Percentiles rank a stretch among this genome's conserved stretches.
These are phyloP conservation scores for Drosophila arizonae DNA, from an alignment of 1,140 invertebrate genomes.

Conservation along the genomic window DNA sequence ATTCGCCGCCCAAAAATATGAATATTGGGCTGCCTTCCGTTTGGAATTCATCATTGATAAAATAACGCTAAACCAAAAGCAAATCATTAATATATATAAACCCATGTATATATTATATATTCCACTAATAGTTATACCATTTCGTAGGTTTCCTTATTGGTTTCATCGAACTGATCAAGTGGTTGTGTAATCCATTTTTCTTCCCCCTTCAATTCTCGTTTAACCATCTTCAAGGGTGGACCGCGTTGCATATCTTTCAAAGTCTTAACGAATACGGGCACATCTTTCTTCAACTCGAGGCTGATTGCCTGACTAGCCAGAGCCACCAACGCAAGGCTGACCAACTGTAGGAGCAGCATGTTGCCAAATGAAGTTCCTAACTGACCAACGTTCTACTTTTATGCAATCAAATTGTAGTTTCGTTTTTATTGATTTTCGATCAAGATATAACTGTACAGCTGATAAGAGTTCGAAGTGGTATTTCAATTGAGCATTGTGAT, in stretches of 20 bases:
- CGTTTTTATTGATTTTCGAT: conserved; percentile 43
- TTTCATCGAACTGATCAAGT: conserved; percentile 89
- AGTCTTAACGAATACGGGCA: conserved; percentile 59
- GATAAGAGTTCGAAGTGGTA: conserved; percentile 47
- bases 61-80: conserved; percentile 59
- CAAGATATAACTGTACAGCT: conserved; percentile 48
- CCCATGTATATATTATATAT: not conserved
- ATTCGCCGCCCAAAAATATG: conserved; percentile 88
- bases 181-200: conserved; percentile 76
- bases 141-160: conserved; percentile 85
- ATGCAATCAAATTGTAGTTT: conserved; percentile 9
- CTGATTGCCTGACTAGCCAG: conserved; percentile 28
- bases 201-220: conserved; percentile 7
- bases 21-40: conserved; percentile 86
- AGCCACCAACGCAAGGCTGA: conserved; percentile 42
- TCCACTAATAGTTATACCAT: conserved; percentile 84
- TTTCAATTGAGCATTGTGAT: conserved; percentile 13
- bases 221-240: conserved; percentile 45
- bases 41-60: conserved; percentile 75
- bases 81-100: not conserved
- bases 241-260: conserved; percentile 61
- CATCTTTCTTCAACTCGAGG: conserved; percentile 39
- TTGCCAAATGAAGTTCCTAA: conserved; percentile 43
- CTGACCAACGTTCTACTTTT: conserved; percentile 34
- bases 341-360: conserved; percentile 58